Percentiles rank a stretch among this genome's conserved stretches.
phyloP scores from a whole-genome alignment of 2,113 vertebrate species.

The Dolichallabes microphthalmus region DNA sequence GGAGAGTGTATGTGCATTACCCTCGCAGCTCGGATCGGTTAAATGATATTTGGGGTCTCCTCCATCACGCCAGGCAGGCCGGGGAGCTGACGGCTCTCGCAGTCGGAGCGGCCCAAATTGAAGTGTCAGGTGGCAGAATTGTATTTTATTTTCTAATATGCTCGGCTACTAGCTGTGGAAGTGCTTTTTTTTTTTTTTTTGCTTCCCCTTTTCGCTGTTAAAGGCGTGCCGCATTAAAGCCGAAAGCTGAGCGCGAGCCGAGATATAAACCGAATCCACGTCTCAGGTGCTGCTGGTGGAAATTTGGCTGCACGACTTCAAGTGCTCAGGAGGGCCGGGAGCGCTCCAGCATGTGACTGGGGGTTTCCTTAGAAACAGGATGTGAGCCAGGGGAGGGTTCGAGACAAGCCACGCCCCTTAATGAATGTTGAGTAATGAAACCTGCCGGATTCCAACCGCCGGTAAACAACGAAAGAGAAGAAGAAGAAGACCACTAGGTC shows the following conservation, averaged over 20 bases:
- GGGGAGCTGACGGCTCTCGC: constrained; percentile 72
- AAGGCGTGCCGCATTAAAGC: constrained; percentile 66
- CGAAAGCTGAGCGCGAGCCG: constrained; percentile 65
- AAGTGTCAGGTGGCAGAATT: constrained; percentile 77
- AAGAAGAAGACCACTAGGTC: too few species aligned
- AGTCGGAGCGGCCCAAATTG: constrained; percentile 75
- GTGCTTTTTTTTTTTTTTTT: constrained; percentile 43
- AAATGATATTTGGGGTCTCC: constrained; percentile 79
- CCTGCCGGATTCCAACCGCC: too few species aligned
- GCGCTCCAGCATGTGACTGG: neutral
- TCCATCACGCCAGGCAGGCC: constrained; percentile 71
- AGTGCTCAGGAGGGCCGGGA: too few species aligned
- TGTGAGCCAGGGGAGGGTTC: neutral
- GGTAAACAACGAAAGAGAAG: too few species aligned
- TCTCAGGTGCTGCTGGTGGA: constrained; percentile 30
- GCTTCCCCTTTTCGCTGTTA: neutral
- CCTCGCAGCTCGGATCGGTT: constrained; percentile 66
- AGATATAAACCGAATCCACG: constrained; percentile 29
- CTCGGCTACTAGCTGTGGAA: constrained; percentile 72
- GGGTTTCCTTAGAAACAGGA: neutral
- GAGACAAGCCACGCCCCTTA: neutral
- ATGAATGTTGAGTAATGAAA: neutral
- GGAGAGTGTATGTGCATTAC: constrained; percentile 64
- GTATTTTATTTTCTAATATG: constrained; percentile 80
- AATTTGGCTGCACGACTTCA: constrained; percentile 16